These are phyloP conservation scores for Hemitrygon akajei DNA, from an alignment of 2,797 vertebrate genomes.

Conservation along the genomic window DNA sequence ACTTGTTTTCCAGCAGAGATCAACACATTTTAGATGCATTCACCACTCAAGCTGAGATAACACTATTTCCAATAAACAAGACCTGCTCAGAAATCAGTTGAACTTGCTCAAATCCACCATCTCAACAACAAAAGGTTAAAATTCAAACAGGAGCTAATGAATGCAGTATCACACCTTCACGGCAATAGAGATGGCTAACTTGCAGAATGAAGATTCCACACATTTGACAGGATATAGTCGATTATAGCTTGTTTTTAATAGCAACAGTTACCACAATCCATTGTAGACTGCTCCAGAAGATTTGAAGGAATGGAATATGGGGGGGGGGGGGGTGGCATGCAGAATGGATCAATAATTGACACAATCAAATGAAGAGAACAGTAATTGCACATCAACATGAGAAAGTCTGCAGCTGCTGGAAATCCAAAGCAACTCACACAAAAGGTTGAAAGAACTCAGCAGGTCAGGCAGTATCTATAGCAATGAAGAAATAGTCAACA, in stretches of 20 bases:
- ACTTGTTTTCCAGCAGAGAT: background rate
- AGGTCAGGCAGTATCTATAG: too few relatives aligned
- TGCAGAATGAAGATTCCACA: background rate
- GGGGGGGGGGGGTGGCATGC: background rate
- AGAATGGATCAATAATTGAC: background rate
- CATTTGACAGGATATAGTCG: background rate
- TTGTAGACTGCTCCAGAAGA: background rate
- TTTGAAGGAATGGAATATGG: background rate
- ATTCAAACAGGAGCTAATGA: background rate
- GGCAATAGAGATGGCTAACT: background rate
- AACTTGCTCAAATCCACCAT: background rate
- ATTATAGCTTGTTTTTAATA: background rate
- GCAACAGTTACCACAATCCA: constrained; percentile 14
- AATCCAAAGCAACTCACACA: too few relatives aligned
- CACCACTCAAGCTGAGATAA: background rate
- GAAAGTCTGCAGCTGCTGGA: too few relatives aligned
- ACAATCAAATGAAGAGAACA: background rate
- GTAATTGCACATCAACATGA: too few relatives aligned
- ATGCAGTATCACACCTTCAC: background rate
- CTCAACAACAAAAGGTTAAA: background rate
- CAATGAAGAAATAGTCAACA: too few relatives aligned
- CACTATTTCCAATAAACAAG: background rate
- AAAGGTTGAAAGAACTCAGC: too few relatives aligned
- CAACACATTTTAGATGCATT: background rate
- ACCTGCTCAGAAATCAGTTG: background rate